These are phyloP conservation scores for Ceyx margarethae DNA, from an alignment of 2,113 vertebrate genomes.

Conservation along the genomic window DNA sequence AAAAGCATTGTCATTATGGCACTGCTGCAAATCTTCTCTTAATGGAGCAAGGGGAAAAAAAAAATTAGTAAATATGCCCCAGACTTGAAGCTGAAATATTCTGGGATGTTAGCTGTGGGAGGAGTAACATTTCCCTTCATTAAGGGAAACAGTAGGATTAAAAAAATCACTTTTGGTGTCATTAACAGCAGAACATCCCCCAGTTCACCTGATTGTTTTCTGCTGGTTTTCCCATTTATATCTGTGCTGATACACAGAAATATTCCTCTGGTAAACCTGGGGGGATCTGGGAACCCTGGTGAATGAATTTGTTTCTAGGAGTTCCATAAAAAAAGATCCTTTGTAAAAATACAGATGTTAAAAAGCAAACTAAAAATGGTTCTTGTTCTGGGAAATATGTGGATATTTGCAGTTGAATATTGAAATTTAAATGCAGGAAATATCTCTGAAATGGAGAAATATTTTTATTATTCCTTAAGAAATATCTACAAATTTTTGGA, in stretches of 20 bases:
- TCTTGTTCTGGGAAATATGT: background rate
- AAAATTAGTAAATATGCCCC: background rate
- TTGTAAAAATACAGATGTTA: background rate
- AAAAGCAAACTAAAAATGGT: background rate
- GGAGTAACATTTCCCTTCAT: background rate
- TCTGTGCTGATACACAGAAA: background rate
- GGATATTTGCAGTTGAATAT: background rate
- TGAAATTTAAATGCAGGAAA: background rate
- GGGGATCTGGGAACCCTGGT: background rate
- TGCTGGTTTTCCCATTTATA: background rate
- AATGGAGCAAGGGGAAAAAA: background rate
- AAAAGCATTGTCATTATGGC: constrained; percentile 20
- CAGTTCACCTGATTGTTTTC: background rate
- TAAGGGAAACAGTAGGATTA: background rate
- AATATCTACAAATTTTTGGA: background rate
- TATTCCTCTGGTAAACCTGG: background rate
- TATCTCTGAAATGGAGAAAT: background rate
- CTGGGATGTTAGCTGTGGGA: background rate
- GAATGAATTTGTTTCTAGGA: constrained; percentile 26
- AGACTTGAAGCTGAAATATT: background rate
- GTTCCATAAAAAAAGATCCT: constrained; percentile 6
- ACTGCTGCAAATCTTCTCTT: background rate
- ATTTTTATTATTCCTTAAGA: background rate
- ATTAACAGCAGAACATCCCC: background rate
- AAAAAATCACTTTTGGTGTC: background rate